Evolutionary conservation across 37 sponge, comb jelly and placozoan species (phyloP).

Genomic region (Beroe ovata): DNA sequence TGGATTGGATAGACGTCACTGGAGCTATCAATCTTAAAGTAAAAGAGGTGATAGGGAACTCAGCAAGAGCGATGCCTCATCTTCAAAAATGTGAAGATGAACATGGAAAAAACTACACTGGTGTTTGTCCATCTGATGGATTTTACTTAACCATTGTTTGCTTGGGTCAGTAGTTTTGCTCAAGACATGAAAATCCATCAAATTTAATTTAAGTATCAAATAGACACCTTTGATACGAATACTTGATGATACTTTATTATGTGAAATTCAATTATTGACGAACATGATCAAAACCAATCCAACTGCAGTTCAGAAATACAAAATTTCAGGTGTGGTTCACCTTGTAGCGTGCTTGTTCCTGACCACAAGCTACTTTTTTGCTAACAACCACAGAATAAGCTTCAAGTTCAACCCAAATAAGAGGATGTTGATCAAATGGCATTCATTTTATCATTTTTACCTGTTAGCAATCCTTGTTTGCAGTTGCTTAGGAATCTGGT

Average conservation of each 20-base stretch:
- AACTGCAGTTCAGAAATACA: not conserved
- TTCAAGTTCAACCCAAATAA: slow-evolving; percentile 56
- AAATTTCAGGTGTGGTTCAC: slow-evolving; percentile 13
- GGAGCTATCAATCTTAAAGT: not conserved
- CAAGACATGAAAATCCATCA: too few species aligned
- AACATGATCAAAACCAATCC: too few species aligned
- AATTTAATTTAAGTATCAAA: too few species aligned
- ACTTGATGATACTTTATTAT: not conserved
- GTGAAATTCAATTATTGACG: too few species aligned
- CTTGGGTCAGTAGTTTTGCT: slow-evolving; percentile 15
- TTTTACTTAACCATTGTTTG: slow-evolving; percentile 46
- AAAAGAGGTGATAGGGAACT: not conserved
- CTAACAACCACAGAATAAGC: slow-evolving; percentile 38
- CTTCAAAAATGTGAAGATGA: not conserved
- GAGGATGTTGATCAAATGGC: slow-evolving; percentile 36
- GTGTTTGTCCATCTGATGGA: slow-evolving; percentile 61
- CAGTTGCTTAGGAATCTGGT: slow-evolving; percentile 55
- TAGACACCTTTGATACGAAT: too few species aligned
- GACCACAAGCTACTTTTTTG: not conserved
- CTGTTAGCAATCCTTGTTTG: slow-evolving; percentile 36
- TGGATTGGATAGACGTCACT: not conserved
- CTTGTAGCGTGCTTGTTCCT: slow-evolving; percentile 37
- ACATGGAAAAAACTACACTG: not conserved
- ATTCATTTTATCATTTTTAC: slow-evolving; percentile 60
- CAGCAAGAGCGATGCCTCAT: not conserved